Percentiles rank a stretch among this genome's conserved stretches.
These are phyloP conservation scores for Agapornis roseicollis DNA, from an alignment of 2,113 vertebrate species.

Conservation along the genomic window DNA sequence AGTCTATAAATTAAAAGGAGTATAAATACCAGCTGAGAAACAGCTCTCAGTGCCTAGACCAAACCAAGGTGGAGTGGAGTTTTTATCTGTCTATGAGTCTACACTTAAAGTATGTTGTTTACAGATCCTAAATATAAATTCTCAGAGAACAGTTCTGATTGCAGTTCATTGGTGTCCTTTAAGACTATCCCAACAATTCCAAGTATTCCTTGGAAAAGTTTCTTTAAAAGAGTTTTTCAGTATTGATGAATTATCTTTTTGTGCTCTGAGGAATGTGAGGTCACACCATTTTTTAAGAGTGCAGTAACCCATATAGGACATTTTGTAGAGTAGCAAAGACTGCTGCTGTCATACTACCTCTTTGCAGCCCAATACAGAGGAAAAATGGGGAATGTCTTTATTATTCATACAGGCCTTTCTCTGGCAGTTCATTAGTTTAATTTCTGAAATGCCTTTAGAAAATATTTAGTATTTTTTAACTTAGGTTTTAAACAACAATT, in stretches of 20 bases:
- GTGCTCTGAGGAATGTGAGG: constrained; percentile 69
- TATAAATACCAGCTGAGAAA: background rate
- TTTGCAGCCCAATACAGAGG: background rate
- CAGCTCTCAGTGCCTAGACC: background rate
- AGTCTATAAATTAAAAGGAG: background rate
- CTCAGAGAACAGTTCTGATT: constrained; percentile 40
- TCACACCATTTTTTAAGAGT: constrained; percentile 31
- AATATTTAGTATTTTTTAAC: background rate
- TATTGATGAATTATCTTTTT: constrained; percentile 74
- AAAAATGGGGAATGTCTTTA: background rate
- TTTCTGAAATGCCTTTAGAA: background rate
- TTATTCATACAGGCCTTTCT: background rate
- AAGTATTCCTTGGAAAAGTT: constrained; percentile 68
- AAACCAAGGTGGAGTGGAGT: background rate
- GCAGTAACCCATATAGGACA: background rate
- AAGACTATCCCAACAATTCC: constrained; percentile 65
- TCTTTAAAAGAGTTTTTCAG: constrained; percentile 58
- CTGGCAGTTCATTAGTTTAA: background rate
- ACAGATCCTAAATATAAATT: constrained; percentile 45
- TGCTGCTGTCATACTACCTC: constrained; percentile 1
- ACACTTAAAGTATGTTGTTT: constrained; percentile 37
- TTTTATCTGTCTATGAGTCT: background rate
- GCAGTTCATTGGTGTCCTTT: constrained; percentile 61
- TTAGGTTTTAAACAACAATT: background rate
- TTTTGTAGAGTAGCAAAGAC: constrained; percentile 45